Evolutionary conservation across 2,797 vertebrate genomes (phyloP).

Genomic region (Harpagifer antarcticus): DNA sequence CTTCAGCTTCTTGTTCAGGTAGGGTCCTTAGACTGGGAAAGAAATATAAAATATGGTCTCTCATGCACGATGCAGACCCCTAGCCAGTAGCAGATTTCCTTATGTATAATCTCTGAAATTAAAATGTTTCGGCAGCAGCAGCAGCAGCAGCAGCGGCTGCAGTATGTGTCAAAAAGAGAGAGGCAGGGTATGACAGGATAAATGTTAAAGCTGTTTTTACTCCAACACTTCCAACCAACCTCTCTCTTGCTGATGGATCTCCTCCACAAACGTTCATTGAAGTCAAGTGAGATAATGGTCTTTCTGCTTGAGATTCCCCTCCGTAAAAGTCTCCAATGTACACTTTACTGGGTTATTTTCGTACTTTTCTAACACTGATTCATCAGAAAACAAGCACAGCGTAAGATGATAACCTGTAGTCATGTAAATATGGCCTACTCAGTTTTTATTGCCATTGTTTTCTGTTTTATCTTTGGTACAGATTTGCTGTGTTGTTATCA

Average conservation of each 20-base stretch:
- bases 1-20: conserved; percentile 16
- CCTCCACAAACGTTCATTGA: neutral
- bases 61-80: conserved; percentile 30
- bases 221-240: conserved; percentile 44
- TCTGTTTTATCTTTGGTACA: neutral
- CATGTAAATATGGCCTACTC: conserved; percentile 64
- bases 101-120: conserved; percentile 56
- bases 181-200: conserved; percentile 42
- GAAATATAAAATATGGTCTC: conserved; percentile 64
- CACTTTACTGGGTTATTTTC: conserved; percentile 70
- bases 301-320: conserved; percentile 10
- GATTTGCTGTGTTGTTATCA: neutral
- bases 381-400: conserved; percentile 71
- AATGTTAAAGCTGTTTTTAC: conserved; percentile 46
- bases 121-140: conserved; percentile 32
- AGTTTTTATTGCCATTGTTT: neutral
- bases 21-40: conserved; percentile 8
- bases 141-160: conserved; percentile 21
- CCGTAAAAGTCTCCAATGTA: conserved; percentile 62
- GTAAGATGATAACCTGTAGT: conserved; percentile 58
- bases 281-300: conserved; percentile 62
- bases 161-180: conserved; percentile 25
- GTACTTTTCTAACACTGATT: conserved; percentile 74
- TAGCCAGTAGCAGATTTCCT: conserved; percentile 23
- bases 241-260: conserved; percentile 29